Evolutionary conservation across 2,113 vertebrate species (phyloP), one percentile per base, ranked within the genome.

Genomic region (Pomatostomus ruficeps): DNA sequence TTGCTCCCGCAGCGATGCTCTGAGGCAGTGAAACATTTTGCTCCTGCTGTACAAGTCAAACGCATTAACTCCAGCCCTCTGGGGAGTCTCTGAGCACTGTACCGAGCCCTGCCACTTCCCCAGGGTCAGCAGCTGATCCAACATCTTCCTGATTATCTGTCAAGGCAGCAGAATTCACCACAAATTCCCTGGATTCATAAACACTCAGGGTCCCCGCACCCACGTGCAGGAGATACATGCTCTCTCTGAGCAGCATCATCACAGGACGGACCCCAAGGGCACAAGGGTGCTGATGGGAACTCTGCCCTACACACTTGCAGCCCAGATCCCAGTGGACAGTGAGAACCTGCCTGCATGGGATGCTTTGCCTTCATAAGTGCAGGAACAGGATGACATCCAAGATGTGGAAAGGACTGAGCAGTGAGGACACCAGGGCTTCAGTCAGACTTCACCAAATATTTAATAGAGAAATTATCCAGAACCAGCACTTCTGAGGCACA

Each of bases 131-230:
- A 72, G 66, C 57, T 72, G 66, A 80, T 51, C 67, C 83, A 68
- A 2, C 42, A 36, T 49, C 74, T 48, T 57, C 33, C 81, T 14
- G 3, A 40, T 46, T 51, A 29, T 14, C 77, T 89, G 85, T 74
- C 78, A 52, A 31, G 36, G 85, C 65, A 40, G 49, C 21, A 82
- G 91, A 62, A 85, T 58, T 71, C 77, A 68, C 66, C 16, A 43
- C 4, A 0, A n/a, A 43, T 59, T 70, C 45, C 55, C 29, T 26
- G 33, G 42, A 46, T 84, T 80, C 67, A 28, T 9, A 46, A 58
- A 45, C 0, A 12, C 58, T 9, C 52, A 0, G 8, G 66, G 58
- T 19, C 29, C 31, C 28, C 0, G 0, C 35, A 65, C 25, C 19
- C 38, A 52, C 49, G 49, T 10, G 25, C 58, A 42, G 54, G 25